Conservation (phyloP, 2,888 invertebrate species). For the Stenodera caucasica region DNA sequence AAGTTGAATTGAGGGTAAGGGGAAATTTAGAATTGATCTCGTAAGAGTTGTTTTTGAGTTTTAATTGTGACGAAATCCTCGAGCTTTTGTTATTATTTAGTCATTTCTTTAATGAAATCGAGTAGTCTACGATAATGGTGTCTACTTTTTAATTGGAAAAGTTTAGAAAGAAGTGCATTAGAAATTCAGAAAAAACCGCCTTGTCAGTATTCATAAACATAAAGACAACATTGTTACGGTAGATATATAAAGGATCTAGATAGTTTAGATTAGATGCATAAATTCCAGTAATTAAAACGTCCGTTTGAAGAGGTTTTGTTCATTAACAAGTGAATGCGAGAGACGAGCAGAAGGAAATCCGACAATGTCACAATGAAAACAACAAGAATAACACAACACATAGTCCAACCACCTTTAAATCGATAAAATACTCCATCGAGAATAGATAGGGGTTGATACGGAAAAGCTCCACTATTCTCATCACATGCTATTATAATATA, state of each 20-base stretch:
- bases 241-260: slow-evolving; percentile 31
- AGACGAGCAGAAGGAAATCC: slow-evolving; percentile 27
- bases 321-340: slow-evolving; percentile 36
- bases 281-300: slow-evolving; percentile 39
- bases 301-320: slow-evolving; percentile 39
- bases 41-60: too few relatives aligned
- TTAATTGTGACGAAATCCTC: too few relatives aligned
- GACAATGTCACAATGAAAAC: slow-evolving; percentile 11
- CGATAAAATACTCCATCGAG: slow-evolving; percentile 27
- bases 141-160: slow-evolving; percentile 1
- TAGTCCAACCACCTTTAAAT: slow-evolving; percentile 22
- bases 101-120: not conserved
- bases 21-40: too few relatives aligned
- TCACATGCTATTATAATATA: too few relatives aligned
- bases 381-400: slow-evolving; percentile 12
- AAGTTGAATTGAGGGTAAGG: too few relatives aligned
- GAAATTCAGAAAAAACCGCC: slow-evolving; percentile 20
- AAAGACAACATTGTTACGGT: slow-evolving; percentile 22
- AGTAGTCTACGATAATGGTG: not conserved
- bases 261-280: slow-evolving; percentile 39
- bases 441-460: slow-evolving; percentile 14
- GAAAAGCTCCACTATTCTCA: too few relatives aligned
- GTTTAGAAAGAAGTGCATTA: not conserved
- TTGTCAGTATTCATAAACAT: slow-evolving; percentile 29
- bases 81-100: not conserved